phyloP scores from a whole-genome alignment of 1,140 invertebrate species.

The Littorina saxatilis region DNA sequence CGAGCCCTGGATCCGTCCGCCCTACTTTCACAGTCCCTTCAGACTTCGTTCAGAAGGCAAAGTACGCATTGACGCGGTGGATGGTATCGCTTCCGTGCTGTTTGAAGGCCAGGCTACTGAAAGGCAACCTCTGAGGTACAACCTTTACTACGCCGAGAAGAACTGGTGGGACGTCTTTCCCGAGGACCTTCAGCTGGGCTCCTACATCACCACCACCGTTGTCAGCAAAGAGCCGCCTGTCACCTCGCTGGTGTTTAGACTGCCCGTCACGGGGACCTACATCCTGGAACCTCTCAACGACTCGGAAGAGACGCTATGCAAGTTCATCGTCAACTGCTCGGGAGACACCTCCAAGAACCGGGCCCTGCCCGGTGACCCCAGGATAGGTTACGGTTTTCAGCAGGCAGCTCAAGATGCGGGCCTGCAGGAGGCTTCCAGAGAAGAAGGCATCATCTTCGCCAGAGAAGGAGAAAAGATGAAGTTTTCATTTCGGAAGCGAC shows the following conservation, averaged over 20 bases:
- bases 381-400: slow-evolving; percentile 55
- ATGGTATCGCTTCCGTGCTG: slow-evolving; percentile 48
- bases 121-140: slow-evolving; percentile 36
- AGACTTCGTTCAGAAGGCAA: slow-evolving; percentile 7
- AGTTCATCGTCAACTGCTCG: slow-evolving; percentile 54
- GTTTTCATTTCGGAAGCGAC: slow-evolving; percentile 27
- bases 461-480: slow-evolving; percentile 34
- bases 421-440: slow-evolving; percentile 30
- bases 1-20: neutral
- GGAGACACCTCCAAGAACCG: slow-evolving; percentile 42
- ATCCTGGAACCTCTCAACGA: slow-evolving; percentile 39
- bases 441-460: slow-evolving; percentile 41
- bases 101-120: slow-evolving; percentile 34
- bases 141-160: slow-evolving; percentile 45
- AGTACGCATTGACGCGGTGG: slow-evolving; percentile 43
- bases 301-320: slow-evolving; percentile 32
- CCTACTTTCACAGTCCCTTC: neutral
- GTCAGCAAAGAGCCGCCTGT: slow-evolving; percentile 44
- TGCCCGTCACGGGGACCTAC: slow-evolving; percentile 53
- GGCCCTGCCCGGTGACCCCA: slow-evolving; percentile 50
- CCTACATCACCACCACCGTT: slow-evolving; percentile 41
- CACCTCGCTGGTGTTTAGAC: slow-evolving; percentile 50
- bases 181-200: slow-evolving; percentile 48
- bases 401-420: slow-evolving; percentile 29
- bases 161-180: too few species aligned